Evolutionary conservation across 35 echinoderm and acorn worm species (phyloP).

Genomic region (Amphiura filiformis): DNA sequence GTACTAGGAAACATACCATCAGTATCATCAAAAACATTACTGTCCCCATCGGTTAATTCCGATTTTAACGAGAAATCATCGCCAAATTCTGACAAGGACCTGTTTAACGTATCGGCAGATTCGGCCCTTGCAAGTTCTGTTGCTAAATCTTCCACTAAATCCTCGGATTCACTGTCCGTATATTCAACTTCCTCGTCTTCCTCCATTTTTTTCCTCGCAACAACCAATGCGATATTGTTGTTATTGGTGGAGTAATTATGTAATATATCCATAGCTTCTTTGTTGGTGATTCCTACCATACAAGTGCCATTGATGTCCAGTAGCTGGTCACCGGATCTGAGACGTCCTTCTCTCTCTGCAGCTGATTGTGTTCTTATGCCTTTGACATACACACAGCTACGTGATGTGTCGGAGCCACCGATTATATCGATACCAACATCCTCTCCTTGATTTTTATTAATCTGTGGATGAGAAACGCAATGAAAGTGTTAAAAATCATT

Average conservation of each 20-base stretch:
- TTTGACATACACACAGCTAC: constrained; percentile 70
- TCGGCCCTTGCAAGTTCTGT: constrained; percentile 61
- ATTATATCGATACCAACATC: constrained; percentile 68
- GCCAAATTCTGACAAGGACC: background rate
- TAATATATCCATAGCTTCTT: constrained; percentile 78
- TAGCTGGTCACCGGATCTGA: constrained; percentile 72
- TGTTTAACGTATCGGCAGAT: constrained; percentile 4
- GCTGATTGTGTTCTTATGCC: constrained; percentile 44
- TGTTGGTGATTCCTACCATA: constrained; percentile 90
- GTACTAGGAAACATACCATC: background rate
- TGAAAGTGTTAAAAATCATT: background rate
- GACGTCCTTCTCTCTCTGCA: constrained; percentile 34
- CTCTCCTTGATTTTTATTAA: constrained; percentile 50
- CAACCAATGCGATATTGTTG: constrained; percentile 30
- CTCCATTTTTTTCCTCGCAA: constrained; percentile 49
- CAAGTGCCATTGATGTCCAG: constrained; percentile 80
- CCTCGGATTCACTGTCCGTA: constrained; percentile 20
- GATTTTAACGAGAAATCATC: background rate
- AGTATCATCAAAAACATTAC: background rate
- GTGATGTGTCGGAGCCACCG: constrained; percentile 75
- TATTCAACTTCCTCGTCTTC: constrained; percentile 10
- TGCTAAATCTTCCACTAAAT: constrained; percentile 58
- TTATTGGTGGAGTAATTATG: constrained; percentile 18
- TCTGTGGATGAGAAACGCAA: constrained; percentile 41
- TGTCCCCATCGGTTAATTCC: background rate